Percentiles rank a stretch among this genome's conserved stretches.
These are phyloP conservation scores for Caiman crocodilus DNA, from an alignment of 2,797 vertebrate genomes.

Conservation along the genomic window DNA sequence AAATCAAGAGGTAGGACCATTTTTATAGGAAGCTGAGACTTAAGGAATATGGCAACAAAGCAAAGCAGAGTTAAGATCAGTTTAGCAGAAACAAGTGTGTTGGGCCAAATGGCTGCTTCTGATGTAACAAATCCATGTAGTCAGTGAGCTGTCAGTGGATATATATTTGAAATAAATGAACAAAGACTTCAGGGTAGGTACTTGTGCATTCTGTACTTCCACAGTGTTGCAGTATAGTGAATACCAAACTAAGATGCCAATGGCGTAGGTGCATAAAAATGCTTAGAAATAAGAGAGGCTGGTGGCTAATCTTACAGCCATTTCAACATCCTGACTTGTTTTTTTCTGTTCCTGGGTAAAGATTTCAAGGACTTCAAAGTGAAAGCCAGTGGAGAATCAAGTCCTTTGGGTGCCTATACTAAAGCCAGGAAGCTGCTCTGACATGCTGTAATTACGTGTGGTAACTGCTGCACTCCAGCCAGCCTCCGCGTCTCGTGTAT, in stretches of 20 bases:
- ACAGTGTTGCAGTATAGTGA: rapidly evolving
- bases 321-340: neutral
- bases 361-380: neutral
- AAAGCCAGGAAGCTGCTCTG: no score
- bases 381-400: neutral
- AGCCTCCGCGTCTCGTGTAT: no score
- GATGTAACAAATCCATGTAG: neutral
- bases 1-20: conserved; percentile 26
- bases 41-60: neutral
- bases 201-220: rapidly evolving
- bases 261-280: neutral
- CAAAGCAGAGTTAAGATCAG: neutral
- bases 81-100: neutral
- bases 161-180: neutral
- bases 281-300: neutral
- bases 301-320: neutral
- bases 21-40: conserved; percentile 12
- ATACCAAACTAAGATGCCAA: neutral
- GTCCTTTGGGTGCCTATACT: no score
- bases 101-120: neutral
- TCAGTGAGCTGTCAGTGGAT: neutral
- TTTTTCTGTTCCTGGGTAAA: neutral
- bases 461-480: no score
- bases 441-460: no score
- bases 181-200: neutral